Percentiles rank a stretch among this genome's conserved stretches.
These are phyloP conservation scores for Agrypnus murinus DNA, from an alignment of 2,888 invertebrate species.

Conservation along the genomic window DNA sequence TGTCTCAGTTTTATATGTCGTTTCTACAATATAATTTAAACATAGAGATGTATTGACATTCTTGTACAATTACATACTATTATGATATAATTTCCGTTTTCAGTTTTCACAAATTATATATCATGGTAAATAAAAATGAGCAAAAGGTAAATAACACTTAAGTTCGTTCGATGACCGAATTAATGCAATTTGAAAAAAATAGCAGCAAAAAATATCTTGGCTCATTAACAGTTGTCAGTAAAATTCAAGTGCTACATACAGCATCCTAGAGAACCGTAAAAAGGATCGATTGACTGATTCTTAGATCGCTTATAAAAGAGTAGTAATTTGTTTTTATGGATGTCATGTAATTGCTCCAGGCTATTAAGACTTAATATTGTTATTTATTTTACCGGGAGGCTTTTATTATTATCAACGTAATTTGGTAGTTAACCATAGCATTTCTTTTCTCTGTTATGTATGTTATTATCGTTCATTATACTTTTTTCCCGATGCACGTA, in stretches of 20 bases:
- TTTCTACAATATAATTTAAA: too few species aligned
- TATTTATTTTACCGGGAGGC: not conserved
- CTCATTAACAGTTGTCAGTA: not conserved
- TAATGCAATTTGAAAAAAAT: not conserved
- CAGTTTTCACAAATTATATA: not conserved
- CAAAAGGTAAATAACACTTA: slow-evolving; percentile 18
- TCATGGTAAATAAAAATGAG: not conserved
- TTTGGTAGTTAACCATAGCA: too few species aligned
- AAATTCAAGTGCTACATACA: not conserved
- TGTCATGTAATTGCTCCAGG: not conserved
- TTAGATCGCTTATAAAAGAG: too few species aligned
- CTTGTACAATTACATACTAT: not conserved
- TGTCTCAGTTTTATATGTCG: too few species aligned
- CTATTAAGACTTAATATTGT: not conserved
- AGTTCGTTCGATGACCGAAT: slow-evolving; percentile 14
- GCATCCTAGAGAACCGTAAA: not conserved
- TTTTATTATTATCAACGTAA: too few species aligned
- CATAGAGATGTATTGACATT: not conserved
- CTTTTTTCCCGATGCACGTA: slow-evolving; percentile 5
- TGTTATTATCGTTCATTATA: too few species aligned
- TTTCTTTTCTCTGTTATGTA: too few species aligned
- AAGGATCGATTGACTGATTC: not conserved
- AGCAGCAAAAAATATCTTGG: slow-evolving; percentile 4
- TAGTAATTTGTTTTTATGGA: too few species aligned
- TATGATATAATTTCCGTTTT: slow-evolving; percentile 2